A percentile compares a stretch with the other conserved stretches of the same genome.
Conservation (phyloP, 2,888 invertebrate genomes). For the Dolomedes plantarius region DNA sequence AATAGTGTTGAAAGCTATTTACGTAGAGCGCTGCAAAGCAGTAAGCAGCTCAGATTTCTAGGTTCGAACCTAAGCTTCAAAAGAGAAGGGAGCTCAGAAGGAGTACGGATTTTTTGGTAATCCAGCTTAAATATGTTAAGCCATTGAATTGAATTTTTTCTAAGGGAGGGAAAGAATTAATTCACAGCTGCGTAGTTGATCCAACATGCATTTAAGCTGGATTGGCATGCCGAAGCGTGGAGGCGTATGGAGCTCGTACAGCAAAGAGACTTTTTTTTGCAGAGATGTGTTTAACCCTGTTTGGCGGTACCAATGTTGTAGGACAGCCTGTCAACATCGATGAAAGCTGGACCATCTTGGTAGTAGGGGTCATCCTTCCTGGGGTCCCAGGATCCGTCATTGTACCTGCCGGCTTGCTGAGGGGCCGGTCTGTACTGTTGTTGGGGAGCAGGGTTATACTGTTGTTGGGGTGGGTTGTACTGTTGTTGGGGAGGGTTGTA, state of each 20-base stretch:
- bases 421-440: constrained; percentile 53
- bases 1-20: not conserved
- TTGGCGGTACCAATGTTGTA: constrained; percentile 72
- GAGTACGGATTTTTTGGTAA: not conserved
- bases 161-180: not conserved
- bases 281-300: constrained; percentile 36
- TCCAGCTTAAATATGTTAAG: not conserved
- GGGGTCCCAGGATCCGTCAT: constrained; percentile 58
- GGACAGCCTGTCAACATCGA: constrained; percentile 71
- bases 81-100: not conserved
- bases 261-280: too few species aligned
- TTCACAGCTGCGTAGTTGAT: not conserved
- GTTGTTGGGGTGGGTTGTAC: constrained; percentile 40
- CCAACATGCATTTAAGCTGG: not conserved
- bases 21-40: not conserved
- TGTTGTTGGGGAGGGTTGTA: constrained; percentile 45
- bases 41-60: not conserved
- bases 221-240: not conserved
- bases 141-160: not conserved
- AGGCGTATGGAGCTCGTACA: too few species aligned
- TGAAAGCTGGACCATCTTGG: constrained; percentile 71
- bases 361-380: constrained; percentile 63
- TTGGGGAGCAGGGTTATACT: constrained; percentile 26
- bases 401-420: constrained; percentile 2
- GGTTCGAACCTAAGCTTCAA: not conserved